Conservation (phyloP, 2,113 vertebrate genomes). For the Apaloderma vittatum region DNA sequence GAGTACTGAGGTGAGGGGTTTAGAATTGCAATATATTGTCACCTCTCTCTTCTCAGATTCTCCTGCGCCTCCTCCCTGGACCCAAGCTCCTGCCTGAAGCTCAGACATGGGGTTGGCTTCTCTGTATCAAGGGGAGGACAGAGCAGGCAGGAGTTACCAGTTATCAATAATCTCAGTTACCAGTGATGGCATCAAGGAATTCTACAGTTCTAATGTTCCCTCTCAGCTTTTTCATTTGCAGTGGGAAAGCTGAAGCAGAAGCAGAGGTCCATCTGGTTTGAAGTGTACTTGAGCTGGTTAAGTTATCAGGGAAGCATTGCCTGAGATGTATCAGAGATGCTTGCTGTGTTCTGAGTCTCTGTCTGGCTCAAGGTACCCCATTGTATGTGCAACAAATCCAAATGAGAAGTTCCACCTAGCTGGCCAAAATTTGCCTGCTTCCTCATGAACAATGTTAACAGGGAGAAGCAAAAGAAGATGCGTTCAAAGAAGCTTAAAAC, state of each 20-base stretch:
- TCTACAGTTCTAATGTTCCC: neutral
- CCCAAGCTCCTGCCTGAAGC: neutral
- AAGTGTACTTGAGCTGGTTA: neutral
- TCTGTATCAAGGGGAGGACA: neutral
- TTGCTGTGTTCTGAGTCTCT: neutral
- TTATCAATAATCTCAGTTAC: neutral
- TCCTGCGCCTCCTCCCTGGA: fast-evolving
- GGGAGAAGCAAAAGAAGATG: neutral
- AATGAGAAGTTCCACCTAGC: neutral
- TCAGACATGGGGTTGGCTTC: neutral
- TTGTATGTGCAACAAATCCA: neutral
- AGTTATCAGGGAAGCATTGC: neutral
- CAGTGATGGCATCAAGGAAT: fast-evolving
- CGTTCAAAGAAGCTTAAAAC: neutral
- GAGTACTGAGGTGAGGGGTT: neutral
- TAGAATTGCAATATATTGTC: fast-evolving
- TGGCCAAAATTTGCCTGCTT: neutral
- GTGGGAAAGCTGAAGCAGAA: neutral
- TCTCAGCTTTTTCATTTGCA: neutral
- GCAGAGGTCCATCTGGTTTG: neutral
- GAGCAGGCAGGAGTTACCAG: neutral
- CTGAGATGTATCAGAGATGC: too few relatives aligned
- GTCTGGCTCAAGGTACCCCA: neutral
- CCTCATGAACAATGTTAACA: neutral
- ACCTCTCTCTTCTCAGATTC: neutral